Conservation (phyloP, 2,888 invertebrate species). For the Dolichopus griseipennis region DNA sequence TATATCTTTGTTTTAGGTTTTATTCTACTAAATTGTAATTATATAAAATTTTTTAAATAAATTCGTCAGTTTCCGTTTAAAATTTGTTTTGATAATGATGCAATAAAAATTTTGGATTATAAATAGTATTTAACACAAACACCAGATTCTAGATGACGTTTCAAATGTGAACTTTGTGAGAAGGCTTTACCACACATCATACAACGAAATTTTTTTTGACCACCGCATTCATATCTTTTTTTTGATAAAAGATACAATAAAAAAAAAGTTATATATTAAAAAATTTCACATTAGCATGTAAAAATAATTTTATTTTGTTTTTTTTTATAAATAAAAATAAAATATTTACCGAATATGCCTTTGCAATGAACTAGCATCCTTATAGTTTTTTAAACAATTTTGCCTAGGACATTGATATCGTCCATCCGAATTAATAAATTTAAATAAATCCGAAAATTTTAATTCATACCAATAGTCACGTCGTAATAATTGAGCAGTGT, state of each 20-base stretch:
- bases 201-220: constrained; percentile 59
- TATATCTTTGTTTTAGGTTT: constrained; percentile 8
- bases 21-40: constrained; percentile 29
- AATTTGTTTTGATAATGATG: constrained; percentile 6
- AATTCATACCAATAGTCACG: constrained; percentile 44
- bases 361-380: constrained; percentile 45
- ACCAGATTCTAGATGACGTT: constrained; percentile 48
- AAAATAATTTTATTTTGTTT: neutral
- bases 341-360: constrained; percentile 42
- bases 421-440: constrained; percentile 43
- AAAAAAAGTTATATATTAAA: constrained; percentile 5
- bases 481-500: constrained; percentile 35
- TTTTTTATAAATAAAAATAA: neutral
- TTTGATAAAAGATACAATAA: constrained; percentile 12
- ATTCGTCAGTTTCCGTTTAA: constrained; percentile 16
- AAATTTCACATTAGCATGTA: neutral
- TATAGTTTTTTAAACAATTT: constrained; percentile 44
- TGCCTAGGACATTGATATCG: constrained; percentile 43
- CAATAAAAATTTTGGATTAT: constrained; percentile 30
- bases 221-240: constrained; percentile 60
- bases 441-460: constrained; percentile 44
- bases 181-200: constrained; percentile 55
- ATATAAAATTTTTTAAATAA: constrained; percentile 42
- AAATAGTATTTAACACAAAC: constrained; percentile 46
- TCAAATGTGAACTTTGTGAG: constrained; percentile 60